phyloP scores from a whole-genome alignment of 30 jellyfish, hydroid and myxozoan species.

The Aurelia aurita region DNA sequence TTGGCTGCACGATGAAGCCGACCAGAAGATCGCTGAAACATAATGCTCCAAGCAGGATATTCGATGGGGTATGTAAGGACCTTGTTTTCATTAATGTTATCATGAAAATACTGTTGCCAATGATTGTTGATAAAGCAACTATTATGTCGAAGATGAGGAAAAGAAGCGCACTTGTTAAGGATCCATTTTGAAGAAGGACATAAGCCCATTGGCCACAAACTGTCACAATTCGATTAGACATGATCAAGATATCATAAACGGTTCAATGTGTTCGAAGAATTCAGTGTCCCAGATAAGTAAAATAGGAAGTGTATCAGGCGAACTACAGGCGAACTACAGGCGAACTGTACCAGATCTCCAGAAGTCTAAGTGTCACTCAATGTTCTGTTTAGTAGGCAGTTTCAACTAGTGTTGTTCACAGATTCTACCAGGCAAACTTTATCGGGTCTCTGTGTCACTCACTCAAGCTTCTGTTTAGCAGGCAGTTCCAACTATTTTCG shows the following conservation, averaged over 20 bases:
- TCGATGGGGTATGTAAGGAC: constrained; percentile 1
- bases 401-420: too few species aligned
- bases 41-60: constrained; percentile 1
- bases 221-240: not conserved
- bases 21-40: not conserved
- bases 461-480: too few species aligned
- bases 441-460: too few species aligned
- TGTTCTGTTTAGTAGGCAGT: too few species aligned
- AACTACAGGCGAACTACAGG: too few species aligned
- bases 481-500: too few species aligned
- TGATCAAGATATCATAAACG: not conserved
- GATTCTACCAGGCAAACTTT: too few species aligned
- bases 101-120: not conserved
- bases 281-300: too few species aligned
- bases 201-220: not conserved
- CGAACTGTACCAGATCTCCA: too few species aligned
- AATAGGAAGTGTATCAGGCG: too few species aligned
- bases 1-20: constrained; percentile 3
- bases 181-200: not conserved
- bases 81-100: not conserved
- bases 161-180: not conserved
- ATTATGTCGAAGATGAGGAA: not conserved
- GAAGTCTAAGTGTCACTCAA: too few species aligned
- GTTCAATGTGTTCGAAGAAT: too few species aligned
- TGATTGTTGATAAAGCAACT: not conserved